These are phyloP conservation scores for Aphidius gifuensis DNA, from an alignment of 1,140 invertebrate genomes.

Conservation along the genomic window DNA sequence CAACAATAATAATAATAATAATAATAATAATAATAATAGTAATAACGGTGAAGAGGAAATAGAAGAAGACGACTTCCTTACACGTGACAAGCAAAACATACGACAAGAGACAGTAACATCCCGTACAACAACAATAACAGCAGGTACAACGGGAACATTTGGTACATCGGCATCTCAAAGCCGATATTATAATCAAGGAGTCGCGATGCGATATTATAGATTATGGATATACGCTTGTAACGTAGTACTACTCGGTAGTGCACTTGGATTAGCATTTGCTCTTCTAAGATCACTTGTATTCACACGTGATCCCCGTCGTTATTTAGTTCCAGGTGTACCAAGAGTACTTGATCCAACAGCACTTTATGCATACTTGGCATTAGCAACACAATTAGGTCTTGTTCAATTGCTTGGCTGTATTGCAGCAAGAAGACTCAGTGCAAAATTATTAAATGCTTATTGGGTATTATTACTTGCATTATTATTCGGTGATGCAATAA, in stretches of 20 bases:
- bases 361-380: slow-evolving; percentile 78
- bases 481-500: slow-evolving; percentile 77
- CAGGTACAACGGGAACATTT: slow-evolving; percentile 27
- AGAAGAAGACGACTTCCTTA: slow-evolving; percentile 25
- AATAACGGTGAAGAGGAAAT: slow-evolving; percentile 34
- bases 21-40: slow-evolving; percentile 10
- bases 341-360: slow-evolving; percentile 75
- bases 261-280: slow-evolving; percentile 75
- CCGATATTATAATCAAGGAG: slow-evolving; percentile 43
- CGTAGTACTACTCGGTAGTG: slow-evolving; percentile 76
- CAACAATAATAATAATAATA: slow-evolving; percentile 20
- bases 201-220: slow-evolving; percentile 74
- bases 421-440: slow-evolving; percentile 75
- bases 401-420: slow-evolving; percentile 75
- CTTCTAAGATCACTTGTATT: slow-evolving; percentile 69
- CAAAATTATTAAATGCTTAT: slow-evolving; percentile 77
- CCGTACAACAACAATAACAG: slow-evolving; percentile 16
- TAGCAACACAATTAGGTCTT: slow-evolving; percentile 67
- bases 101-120: slow-evolving; percentile 23
- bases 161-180: slow-evolving; percentile 31
- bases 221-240: slow-evolving; percentile 92
- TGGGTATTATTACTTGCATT: slow-evolving; percentile 79
- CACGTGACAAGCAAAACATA: slow-evolving; percentile 14
- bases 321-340: slow-evolving; percentile 69
- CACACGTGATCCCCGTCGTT: slow-evolving; percentile 61